phyloP scores from a whole-genome alignment of 2,797 vertebrate genomes.

The Sphaeramia orbicularis region DNA sequence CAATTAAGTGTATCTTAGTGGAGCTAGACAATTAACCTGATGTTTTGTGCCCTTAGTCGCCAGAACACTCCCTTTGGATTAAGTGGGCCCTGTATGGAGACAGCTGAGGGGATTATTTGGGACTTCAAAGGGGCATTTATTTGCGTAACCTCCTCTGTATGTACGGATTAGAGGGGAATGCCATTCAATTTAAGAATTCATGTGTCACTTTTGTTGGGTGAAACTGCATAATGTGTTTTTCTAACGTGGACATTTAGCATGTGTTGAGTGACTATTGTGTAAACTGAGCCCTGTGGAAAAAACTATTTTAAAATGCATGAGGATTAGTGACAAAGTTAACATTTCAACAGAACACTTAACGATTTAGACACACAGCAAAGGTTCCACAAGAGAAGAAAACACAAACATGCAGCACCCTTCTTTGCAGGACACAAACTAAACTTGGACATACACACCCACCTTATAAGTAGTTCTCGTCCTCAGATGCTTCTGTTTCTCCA shows the following conservation, averaged over 20 bases:
- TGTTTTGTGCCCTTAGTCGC: slow-evolving; percentile 75
- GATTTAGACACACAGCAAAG: not conserved
- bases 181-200: slow-evolving; percentile 61
- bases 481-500: slow-evolving; percentile 80
- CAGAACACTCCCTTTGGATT: slow-evolving; percentile 76
- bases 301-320: slow-evolving; percentile 17
- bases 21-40: slow-evolving; percentile 84
- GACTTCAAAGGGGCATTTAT: slow-evolving; percentile 78
- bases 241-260: slow-evolving; percentile 28
- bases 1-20: slow-evolving; percentile 85
- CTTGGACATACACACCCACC: slow-evolving; percentile 74
- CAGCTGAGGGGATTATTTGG: slow-evolving; percentile 71
- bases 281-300: not conserved
- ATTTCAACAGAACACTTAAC: not conserved
- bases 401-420: not conserved
- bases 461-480: slow-evolving; percentile 75
- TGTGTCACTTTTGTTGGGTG: slow-evolving; percentile 57
- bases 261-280: slow-evolving; percentile 29
- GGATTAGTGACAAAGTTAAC: not conserved
- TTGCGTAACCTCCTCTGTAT: slow-evolving; percentile 72
- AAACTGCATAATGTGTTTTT: slow-evolving; percentile 59
- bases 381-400: not conserved
- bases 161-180: slow-evolving; percentile 60
- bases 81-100: slow-evolving; percentile 67
- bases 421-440: not conserved